A percentile compares a stretch with the other conserved stretches of the same genome.
Evolutionary conservation across 2,888 invertebrate species (phyloP).

Genomic region (Laothoe populi): DNA sequence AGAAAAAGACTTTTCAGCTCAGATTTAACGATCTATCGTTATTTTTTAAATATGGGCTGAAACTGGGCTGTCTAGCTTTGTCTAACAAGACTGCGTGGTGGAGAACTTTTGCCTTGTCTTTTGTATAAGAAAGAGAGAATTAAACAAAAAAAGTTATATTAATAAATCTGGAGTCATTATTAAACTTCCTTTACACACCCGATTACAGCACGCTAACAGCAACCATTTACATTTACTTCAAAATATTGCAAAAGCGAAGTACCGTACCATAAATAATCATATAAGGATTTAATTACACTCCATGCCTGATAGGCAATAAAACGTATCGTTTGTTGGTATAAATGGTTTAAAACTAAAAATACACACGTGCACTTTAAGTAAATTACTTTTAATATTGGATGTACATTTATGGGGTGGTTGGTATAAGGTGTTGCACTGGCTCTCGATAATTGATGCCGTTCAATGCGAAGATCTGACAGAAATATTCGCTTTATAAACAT

Average conservation of each 20-base stretch:
- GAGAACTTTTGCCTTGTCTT: no score
- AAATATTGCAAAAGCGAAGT: conserved; percentile 37
- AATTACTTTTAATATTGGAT: conserved; percentile 37
- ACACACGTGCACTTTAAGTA: conserved; percentile 34
- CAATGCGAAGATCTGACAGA: background rate
- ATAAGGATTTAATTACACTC: conserved; percentile 37
- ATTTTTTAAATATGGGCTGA: no score
- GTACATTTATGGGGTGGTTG: conserved; percentile 4
- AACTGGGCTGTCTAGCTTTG: no score
- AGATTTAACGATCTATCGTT: no score
- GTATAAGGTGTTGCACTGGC: conserved; percentile 29
- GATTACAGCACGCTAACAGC: conserved; percentile 10
- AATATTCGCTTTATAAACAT: conserved; percentile 13
- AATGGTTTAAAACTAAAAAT: conserved; percentile 38
- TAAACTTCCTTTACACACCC: background rate
- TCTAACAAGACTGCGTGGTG: no score
- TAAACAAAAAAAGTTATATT: background rate
- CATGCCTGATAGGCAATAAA: conserved; percentile 34
- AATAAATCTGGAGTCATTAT: background rate
- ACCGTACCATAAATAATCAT: conserved; percentile 35
- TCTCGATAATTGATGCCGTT: background rate
- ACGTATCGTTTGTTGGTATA: conserved; percentile 38
- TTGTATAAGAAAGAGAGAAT: no score
- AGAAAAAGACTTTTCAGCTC: no score
- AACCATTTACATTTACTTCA: conserved; percentile 34